These are phyloP conservation scores for Sterna hirundo DNA, from an alignment of 2,113 vertebrate genomes.

Conservation along the genomic window DNA sequence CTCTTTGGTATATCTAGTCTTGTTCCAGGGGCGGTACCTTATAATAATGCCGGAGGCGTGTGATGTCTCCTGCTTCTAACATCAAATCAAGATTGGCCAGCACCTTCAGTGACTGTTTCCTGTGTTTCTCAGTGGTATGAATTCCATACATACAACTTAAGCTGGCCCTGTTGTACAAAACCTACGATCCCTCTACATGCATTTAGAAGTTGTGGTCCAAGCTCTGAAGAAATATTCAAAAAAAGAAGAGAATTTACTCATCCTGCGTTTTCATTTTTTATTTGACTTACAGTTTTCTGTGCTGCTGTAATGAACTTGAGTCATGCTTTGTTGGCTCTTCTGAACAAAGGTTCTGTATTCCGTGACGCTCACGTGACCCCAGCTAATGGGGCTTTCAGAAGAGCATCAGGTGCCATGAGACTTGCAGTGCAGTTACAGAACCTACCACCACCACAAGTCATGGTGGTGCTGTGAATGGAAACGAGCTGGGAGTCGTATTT, in stretches of 20 bases:
- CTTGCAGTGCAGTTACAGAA: neutral
- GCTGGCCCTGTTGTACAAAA: neutral
- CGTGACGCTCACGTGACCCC: neutral
- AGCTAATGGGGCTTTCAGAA: neutral
- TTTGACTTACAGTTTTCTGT: neutral
- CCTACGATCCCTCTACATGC: neutral
- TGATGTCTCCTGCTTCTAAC: neutral
- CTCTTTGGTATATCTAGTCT: neutral
- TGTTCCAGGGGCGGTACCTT: neutral
- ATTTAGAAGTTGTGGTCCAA: neutral
- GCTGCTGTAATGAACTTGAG: neutral
- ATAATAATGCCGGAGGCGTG: neutral
- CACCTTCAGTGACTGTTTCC: neutral
- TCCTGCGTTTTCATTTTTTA: neutral
- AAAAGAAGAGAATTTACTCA: neutral
- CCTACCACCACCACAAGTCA: rapidly evolving
- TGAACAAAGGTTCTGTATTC: neutral
- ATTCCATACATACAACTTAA: neutral
- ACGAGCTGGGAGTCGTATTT: neutral
- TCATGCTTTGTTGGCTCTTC: neutral
- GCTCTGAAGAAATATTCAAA: neutral
- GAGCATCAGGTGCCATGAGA: neutral
- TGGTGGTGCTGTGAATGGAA: neutral
- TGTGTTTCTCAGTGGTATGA: neutral
- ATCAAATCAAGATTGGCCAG: neutral